These are phyloP conservation scores for Chaetoderma sp. DNA, from an alignment of 2,888 invertebrate genomes.

Conservation along the genomic window DNA sequence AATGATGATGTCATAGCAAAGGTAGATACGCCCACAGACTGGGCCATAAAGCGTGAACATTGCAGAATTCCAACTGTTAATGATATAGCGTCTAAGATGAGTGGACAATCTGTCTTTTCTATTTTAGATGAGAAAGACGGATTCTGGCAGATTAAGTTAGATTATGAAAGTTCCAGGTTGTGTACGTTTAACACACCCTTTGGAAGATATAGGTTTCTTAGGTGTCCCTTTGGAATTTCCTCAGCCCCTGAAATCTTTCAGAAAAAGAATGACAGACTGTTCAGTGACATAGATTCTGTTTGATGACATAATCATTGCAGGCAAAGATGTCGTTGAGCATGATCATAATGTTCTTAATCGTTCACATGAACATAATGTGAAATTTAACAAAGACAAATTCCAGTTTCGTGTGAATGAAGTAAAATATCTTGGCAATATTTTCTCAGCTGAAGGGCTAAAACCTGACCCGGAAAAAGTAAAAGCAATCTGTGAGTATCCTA, in stretches of 20 bases:
- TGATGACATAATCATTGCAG: slow-evolving; percentile 38
- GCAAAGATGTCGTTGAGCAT: slow-evolving; percentile 32
- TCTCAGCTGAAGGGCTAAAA: slow-evolving; percentile 21
- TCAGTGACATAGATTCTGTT: slow-evolving; percentile 31
- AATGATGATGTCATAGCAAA: neutral
- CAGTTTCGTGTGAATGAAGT: slow-evolving; percentile 24
- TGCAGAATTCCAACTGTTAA: too few species aligned
- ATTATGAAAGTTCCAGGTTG: slow-evolving; percentile 28
- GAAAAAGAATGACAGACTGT: slow-evolving; percentile 25
- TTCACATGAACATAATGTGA: slow-evolving; percentile 23
- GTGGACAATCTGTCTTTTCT: slow-evolving; percentile 32
- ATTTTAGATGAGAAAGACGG: slow-evolving; percentile 34
- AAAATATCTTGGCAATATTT: slow-evolving; percentile 31
- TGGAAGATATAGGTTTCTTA: slow-evolving; percentile 25
- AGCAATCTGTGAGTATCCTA: slow-evolving; percentile 36
- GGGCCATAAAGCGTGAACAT: too few species aligned
- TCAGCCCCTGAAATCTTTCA: slow-evolving; percentile 35
- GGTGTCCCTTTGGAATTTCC: slow-evolving; percentile 35
- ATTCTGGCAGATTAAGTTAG: slow-evolving; percentile 36
- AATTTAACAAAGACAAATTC: slow-evolving; percentile 36
- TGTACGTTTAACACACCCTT: slow-evolving; percentile 39
- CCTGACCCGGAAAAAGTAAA: slow-evolving; percentile 21
- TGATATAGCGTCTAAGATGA: slow-evolving; percentile 3
- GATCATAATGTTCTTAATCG: slow-evolving; percentile 31
- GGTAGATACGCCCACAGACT: neutral